Base-by-base conservation (phyloP, 2,888 invertebrate genomes). In the Chalcis sispes region DNA sequence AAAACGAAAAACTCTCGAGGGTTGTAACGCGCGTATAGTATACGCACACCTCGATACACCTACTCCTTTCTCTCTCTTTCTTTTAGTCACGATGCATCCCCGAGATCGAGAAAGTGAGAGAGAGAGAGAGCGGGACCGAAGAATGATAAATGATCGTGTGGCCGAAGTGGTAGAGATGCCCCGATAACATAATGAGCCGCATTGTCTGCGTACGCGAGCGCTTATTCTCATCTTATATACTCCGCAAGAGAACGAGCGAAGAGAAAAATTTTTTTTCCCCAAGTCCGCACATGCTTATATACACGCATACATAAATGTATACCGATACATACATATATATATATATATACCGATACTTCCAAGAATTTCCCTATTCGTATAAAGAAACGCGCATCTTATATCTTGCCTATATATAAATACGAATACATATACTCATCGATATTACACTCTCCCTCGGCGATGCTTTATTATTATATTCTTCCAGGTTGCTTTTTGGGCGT, bases 41-140 rank as follows among this genome's bases (percentile, higher is more conserved):
- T n/a, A n/a, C n/a, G n/a, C n/a, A 15, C 27, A 40, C 58, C 15
- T 59, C 18, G 29, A 48, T 48, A 13, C 25, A 69, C 36, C 64
- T 86, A 83, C 32, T 25, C 40, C 40, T 20, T n/a, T 23, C 61
- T 46, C 27, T 25, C 25, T 46, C 61, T 4, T 20, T 59, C 10
- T 7, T 18, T 1, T 25, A 52, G 20, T 23, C 8, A 54, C 27
- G 25, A 4, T 25, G n/a, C 54, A 54, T n/a, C n/a, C n/a, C n/a
- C n/a, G n/a, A n/a, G n/a, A n/a, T n/a, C n/a, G n/a, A n/a, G n/a
- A n/a, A n/a, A n/a, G n/a, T n/a, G n/a, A n/a, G n/a, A n/a, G n/a
- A n/a, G n/a, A n/a, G n/a, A n/a, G n/a, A n/a, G n/a, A n/a, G 42
- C 42, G 42, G 42, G 42, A 36, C 42, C 42, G 42, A 42, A 42